These are phyloP conservation scores for Pseudorasbora parva DNA, from an alignment of 2,113 vertebrate species.

Conservation along the genomic window DNA sequence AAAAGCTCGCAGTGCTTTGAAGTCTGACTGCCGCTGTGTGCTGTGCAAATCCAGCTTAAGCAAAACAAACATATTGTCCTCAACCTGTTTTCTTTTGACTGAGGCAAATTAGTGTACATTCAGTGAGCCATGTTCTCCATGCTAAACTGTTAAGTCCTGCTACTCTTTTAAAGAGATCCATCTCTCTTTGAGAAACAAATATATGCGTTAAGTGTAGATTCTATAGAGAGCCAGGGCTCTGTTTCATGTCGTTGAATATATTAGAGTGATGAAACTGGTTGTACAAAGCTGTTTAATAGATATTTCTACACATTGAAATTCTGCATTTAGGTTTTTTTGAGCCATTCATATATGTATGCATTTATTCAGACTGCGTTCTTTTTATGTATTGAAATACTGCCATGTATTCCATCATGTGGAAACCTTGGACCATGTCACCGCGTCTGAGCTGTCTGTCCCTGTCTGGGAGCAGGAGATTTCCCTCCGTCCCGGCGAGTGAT, in stretches of 20 bases:
- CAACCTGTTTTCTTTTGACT: constrained; percentile 63
- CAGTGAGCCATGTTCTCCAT: constrained; percentile 49
- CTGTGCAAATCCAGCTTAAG: constrained; percentile 78
- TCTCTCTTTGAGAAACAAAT: constrained; percentile 48
- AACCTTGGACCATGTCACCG: constrained; percentile 48
- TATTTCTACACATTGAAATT: not conserved
- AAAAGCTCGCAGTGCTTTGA: constrained; percentile 60
- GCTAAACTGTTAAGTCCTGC: constrained; percentile 45
- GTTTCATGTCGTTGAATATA: constrained; percentile 2
- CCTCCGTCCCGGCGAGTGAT: constrained; percentile 64
- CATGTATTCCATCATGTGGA: constrained; percentile 49
- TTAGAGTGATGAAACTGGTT: constrained; percentile 13
- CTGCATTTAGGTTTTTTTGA: not conserved
- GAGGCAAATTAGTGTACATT: constrained; percentile 50
- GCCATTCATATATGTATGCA: constrained; percentile 27
- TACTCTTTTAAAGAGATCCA: constrained; percentile 47
- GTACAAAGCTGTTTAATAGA: constrained; percentile 22
- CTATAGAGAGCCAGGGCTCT: not conserved
- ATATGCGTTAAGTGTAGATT: not conserved
- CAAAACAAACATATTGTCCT: constrained; percentile 79
- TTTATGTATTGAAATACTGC: constrained; percentile 39
- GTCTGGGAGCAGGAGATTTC: constrained; percentile 63
- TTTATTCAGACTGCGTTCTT: constrained; percentile 32
- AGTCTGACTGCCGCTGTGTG: constrained; percentile 63
- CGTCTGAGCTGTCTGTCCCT: constrained; percentile 48